Conservation (phyloP, 2,888 invertebrate species). For the Stratiomys singularior region DNA sequence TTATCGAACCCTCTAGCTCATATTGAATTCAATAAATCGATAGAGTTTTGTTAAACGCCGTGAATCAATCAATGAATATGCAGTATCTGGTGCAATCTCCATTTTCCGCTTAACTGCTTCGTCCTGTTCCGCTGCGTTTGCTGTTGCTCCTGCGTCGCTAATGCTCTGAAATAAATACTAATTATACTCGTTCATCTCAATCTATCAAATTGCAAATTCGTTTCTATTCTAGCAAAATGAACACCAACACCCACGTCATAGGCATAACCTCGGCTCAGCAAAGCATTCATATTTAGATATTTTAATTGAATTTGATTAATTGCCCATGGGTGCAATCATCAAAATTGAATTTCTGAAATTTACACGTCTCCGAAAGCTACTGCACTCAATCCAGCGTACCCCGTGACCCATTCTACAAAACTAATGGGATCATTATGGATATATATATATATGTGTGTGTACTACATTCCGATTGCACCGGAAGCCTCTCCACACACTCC, state of each 20-base stretch:
- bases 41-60: no score
- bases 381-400: background rate
- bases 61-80: no score
- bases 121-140: background rate
- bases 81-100: no score
- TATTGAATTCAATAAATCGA: no score
- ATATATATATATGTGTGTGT: background rate
- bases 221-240: background rate
- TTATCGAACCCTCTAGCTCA: no score
- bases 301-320: constrained; percentile 39
- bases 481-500: background rate
- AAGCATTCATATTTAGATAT: constrained; percentile 19
- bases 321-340: constrained; percentile 40
- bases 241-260: background rate
- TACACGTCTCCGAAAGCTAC: background rate
- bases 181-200: background rate
- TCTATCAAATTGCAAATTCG: background rate
- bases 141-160: background rate
- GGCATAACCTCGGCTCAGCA: background rate
- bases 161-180: background rate
- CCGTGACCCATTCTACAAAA: background rate
- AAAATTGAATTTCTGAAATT: constrained; percentile 37
- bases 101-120: no score
- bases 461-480: background rate
- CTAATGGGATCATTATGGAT: background rate